Base-by-base conservation (phyloP, 2,888 invertebrate species). In the Brenthis daphne region DNA sequence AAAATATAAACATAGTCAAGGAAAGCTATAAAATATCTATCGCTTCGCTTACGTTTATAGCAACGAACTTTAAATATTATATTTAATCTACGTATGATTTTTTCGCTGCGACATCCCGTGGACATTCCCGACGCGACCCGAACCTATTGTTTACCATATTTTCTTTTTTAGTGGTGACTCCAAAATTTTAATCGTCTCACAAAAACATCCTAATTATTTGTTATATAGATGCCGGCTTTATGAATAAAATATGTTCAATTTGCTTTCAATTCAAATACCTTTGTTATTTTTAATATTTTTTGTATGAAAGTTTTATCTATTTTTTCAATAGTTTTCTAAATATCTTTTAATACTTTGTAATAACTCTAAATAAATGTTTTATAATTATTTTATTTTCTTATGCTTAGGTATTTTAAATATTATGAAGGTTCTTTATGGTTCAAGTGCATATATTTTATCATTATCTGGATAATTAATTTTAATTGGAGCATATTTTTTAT, bases 161-260 rank as follows among this genome's bases (percentile, higher is more conserved):
- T 82, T 78, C 77, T 85, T 80, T 83, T 81, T 85, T 86, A 83
- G 80, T 80, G 77, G 80, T 81, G 77, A 80, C 77, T 77, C 74
- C 74, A 75, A 80, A 79, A 83, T 81, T 82, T 83, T 81, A 81
- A 83, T 82, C 78, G 78, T 57, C 67, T 70, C 65, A 80, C 77
- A 82, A 85, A 84, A 82, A 75, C 76, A 79, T 80, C 76, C 77
- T 76, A 79, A 84, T 82, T 80, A 80, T 84, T 80, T 80, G 82
- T 82, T 72, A 73, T 74, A 43, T 60, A 74, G 71, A 76, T 67
- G 77, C 76, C 77, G 79, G 67, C 75, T 76, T 78, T 81, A 83
- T 79, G 77, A 79, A 80, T 80, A 77, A 73, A 76, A 76, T 76
- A 75, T 76, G 68, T 67, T 48, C 60, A 70, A 73, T 76, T 75